Conservation (phyloP, 23 tunicate species). For the Halocynthia aurantium region DNA sequence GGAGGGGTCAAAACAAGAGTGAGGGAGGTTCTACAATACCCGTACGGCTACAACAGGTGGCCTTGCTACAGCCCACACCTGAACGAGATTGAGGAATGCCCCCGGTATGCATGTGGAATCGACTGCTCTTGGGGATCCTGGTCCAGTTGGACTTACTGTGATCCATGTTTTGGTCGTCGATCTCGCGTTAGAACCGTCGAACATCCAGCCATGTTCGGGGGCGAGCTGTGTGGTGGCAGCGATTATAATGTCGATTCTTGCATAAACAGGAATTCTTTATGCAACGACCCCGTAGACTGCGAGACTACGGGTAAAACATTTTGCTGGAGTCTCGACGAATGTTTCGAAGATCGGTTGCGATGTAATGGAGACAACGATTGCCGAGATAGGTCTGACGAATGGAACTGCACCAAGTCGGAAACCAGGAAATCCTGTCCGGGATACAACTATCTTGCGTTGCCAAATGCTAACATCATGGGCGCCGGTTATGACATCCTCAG, state of each 20-base stretch:
- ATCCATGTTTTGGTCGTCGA: not conserved
- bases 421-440: constrained; percentile 2
- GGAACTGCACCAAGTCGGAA: not conserved
- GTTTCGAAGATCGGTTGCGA: not conserved
- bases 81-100: not conserved
- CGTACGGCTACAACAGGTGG: not conserved
- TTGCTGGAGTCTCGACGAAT: constrained; percentile 12
- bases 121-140: constrained; percentile 11
- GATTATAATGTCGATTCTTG: constrained; percentile 2
- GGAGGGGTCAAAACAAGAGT: not conserved
- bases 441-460: not conserved
- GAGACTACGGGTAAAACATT: not conserved
- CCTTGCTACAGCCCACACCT: constrained; percentile 2
- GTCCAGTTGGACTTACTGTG: constrained; percentile 18
- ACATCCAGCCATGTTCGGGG: constrained; percentile 14
- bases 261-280: not conserved
- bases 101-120: not conserved
- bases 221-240: constrained; percentile 11
- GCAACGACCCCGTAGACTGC: not conserved
- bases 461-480: constrained; percentile 14
- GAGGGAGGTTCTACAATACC: not conserved
- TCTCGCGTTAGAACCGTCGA: constrained; percentile 7
- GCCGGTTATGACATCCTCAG: constrained; percentile 14
- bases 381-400: constrained; percentile 23
- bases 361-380: constrained; percentile 26